Conservation (phyloP, 2,888 invertebrate genomes). For the Furcula furcula region DNA sequence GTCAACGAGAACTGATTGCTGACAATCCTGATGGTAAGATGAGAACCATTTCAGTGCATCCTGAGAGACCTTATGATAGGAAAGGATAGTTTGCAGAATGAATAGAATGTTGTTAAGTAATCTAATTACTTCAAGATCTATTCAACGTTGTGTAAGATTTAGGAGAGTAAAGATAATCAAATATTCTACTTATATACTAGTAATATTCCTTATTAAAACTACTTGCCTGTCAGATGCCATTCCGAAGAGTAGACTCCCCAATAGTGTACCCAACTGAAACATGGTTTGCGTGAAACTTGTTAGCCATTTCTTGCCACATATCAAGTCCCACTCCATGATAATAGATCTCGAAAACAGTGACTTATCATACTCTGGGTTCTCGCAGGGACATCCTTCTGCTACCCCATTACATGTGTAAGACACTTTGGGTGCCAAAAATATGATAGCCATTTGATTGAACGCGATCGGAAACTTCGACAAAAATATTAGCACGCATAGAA, state of each 20-base stretch:
- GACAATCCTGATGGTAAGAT: too few species aligned
- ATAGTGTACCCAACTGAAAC: conserved; percentile 88
- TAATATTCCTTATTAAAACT: too few species aligned
- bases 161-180: too few species aligned
- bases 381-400: conserved; percentile 77
- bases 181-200: too few species aligned
- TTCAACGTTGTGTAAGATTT: too few species aligned
- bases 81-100: too few species aligned
- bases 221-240: conserved; percentile 86
- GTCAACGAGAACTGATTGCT: too few species aligned
- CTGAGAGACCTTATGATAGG: too few species aligned
- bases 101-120: too few species aligned
- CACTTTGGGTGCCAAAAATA: conserved; percentile 73
- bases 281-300: conserved; percentile 87
- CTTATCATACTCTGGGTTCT: conserved; percentile 82
- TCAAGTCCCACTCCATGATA: conserved; percentile 88
- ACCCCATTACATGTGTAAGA: conserved; percentile 28
- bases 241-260: conserved; percentile 88
- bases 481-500: conserved; percentile 42
- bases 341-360: conserved; percentile 86
- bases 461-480: conserved; percentile 72
- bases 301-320: conserved; percentile 84
- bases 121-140: too few species aligned
- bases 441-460: conserved; percentile 76
- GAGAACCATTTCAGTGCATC: too few species aligned